These are phyloP conservation scores for Oxyura jamaicensis DNA, from an alignment of 2,113 vertebrate species.

Conservation along the genomic window DNA sequence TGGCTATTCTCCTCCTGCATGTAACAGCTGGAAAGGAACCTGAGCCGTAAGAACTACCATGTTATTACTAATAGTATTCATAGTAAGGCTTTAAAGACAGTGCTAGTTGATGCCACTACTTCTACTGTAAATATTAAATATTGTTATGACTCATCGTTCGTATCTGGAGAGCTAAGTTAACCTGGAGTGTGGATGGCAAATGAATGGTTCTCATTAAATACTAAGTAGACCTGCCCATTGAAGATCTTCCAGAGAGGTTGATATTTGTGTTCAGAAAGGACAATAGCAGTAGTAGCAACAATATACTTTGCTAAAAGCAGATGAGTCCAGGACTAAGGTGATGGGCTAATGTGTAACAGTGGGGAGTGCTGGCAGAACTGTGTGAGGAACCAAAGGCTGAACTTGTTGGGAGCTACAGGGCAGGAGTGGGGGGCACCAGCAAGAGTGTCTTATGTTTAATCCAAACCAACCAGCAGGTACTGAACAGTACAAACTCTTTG, in stretches of 20 bases:
- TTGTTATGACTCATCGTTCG: not conserved
- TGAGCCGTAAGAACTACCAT: slow-evolving; percentile 54
- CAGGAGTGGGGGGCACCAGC: not conserved
- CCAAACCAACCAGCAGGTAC: not conserved
- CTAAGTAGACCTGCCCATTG: not conserved
- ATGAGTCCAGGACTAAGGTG: not conserved
- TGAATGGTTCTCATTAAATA: not conserved
- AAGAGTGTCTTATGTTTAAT: not conserved
- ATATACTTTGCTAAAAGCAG: not conserved
- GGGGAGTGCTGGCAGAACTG: not conserved
- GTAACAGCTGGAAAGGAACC: slow-evolving; percentile 37
- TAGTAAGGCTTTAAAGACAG: not conserved
- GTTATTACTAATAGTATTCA: not conserved
- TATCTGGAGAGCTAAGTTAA: not conserved
- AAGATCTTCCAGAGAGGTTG: not conserved
- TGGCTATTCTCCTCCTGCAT: slow-evolving; percentile 15
- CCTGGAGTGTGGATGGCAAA: not conserved
- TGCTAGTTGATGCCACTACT: not conserved
- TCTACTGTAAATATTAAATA: not conserved
- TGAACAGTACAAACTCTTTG: not conserved
- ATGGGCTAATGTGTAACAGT: not conserved
- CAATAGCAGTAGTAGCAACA: not conserved
- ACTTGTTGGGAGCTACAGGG: not conserved
- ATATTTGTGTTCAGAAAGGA: not conserved
- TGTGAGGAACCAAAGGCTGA: not conserved